Evolutionary conservation across 2,797 vertebrate species (phyloP), one percentile per base, ranked within the genome.

Genomic region (Paratrypauchen microcephalus): DNA sequence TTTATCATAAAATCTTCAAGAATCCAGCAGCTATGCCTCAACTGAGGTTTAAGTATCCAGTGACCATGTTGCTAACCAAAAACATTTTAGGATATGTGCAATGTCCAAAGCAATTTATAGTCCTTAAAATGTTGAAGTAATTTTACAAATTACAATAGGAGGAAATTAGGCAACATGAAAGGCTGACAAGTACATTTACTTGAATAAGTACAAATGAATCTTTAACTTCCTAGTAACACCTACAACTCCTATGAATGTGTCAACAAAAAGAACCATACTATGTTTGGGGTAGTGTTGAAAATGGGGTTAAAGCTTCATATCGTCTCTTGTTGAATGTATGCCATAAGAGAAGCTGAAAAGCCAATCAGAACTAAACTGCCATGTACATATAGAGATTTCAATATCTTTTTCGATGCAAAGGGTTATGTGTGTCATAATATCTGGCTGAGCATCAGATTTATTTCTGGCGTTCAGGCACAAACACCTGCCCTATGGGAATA

Each of bases 241-340:
- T 47, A 30, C 77, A 80, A 79, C 71, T 73, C 68, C 65, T 66
- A 82, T 56, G 76, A 90, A 88, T 87, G 84, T 90, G 86, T 87
- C 75, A 66, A 82, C 59, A 56, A 57, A 15, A 56, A 70, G 30
- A 68, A 77, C 74, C 47, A 39, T 24, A 23, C 26, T 24, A 73
- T 69, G 74, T 62, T 23, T 55, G 8, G 5, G 59, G 55, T 64
- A 72, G 65, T 41, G 68, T 79, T 70, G 57, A 80, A 74, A 78
- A 75, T 83, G 80, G 66, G 68, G 65, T 83, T 80, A 65, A 85
- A 84, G 66, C 84, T 79, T 74, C 80, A 85, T 68, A 81, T 84
- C 88, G 89, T 91, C 88, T 92, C 86, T 83, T 86, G 90, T 88
- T 94, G 93, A 94, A 94, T 95, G 94, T 95, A 94, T 83, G 92